Conservation (phyloP, 2,888 invertebrate genomes). For the Agapetus fuscipes region DNA sequence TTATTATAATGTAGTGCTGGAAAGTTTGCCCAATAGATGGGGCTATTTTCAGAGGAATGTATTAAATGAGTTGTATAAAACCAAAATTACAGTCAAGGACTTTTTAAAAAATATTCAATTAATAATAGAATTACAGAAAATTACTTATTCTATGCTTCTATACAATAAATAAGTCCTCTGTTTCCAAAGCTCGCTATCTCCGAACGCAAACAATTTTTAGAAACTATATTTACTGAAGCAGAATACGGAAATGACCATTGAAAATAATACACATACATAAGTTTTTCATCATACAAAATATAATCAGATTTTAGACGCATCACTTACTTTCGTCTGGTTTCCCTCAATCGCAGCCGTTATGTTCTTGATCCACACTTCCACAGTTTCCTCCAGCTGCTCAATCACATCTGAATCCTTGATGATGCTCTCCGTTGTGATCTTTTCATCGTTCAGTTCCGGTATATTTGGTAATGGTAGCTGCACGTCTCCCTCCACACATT, state of each 20-base stretch:
- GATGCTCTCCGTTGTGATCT: conserved; percentile 31
- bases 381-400: conserved; percentile 50
- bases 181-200: too few species aligned
- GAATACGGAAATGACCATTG: too few species aligned
- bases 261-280: too few species aligned
- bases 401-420: conserved; percentile 42
- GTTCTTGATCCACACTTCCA: conserved; percentile 56
- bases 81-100: background rate
- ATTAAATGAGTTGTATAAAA: background rate
- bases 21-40: too few species aligned
- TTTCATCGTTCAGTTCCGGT: conserved; percentile 37
- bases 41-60: conserved; percentile 3
- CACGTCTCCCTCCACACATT: conserved; percentile 67
- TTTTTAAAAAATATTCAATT: background rate
- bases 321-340: conserved; percentile 41
- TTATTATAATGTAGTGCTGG: background rate
- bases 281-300: too few species aligned
- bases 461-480: conserved; percentile 54
- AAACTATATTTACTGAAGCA: too few species aligned
- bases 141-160: too few species aligned
- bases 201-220: too few species aligned
- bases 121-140: too few species aligned
- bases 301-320: too few species aligned
- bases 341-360: conserved; percentile 48
- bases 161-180: too few species aligned